These are phyloP conservation scores for Agapostemon virescens DNA, from an alignment of 2,888 invertebrate genomes.

Conservation along the genomic window DNA sequence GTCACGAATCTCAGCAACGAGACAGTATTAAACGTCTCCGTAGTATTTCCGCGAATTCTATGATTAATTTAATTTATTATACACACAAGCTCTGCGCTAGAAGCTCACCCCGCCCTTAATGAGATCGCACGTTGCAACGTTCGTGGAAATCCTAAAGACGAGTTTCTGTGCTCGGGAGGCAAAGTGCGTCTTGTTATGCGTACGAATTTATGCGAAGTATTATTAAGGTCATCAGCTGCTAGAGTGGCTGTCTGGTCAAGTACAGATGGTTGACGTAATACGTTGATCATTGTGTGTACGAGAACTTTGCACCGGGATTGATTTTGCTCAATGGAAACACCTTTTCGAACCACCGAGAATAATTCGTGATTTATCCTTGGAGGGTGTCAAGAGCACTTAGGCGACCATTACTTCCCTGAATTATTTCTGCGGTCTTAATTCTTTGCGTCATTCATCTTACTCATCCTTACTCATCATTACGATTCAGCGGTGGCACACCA, in stretches of 20 bases:
- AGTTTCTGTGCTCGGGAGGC: constrained; percentile 20
- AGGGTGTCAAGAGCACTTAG: background rate
- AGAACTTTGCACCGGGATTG: constrained; percentile 41
- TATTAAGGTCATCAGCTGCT: constrained; percentile 64
- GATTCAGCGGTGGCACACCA: background rate
- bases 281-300: constrained; percentile 49
- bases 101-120: background rate
- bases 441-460: background rate
- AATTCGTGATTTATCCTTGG: background rate
- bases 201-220: constrained; percentile 38
- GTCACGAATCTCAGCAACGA: constrained; percentile 34
- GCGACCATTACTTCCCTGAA: background rate
- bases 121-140: constrained; percentile 24
- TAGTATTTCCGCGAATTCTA: constrained; percentile 29
- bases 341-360: background rate
- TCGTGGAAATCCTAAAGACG: constrained; percentile 27
- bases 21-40: background rate
- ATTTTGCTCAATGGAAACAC: background rate
- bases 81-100: background rate
- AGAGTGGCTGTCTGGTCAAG: constrained; percentile 50
- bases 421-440: background rate
- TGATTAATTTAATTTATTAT: constrained; percentile 40
- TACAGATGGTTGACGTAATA: constrained; percentile 61
- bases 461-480: background rate
- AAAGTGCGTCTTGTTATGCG: constrained; percentile 41